Conservation (phyloP, 2,888 invertebrate genomes). For the Nemotelus nigrinus region DNA sequence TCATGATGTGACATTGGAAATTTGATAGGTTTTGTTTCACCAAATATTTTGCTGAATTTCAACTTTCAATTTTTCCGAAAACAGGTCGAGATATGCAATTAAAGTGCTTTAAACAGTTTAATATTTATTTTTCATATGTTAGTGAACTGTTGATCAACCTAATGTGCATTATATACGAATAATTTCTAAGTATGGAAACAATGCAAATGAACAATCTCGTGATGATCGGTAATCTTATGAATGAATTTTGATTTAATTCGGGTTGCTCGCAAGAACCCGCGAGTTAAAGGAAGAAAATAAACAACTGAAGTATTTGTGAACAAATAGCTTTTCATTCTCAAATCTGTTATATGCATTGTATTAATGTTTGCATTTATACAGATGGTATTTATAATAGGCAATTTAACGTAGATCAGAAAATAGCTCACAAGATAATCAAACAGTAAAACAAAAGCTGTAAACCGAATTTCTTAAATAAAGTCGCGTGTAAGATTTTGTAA, state of each 20-base stretch:
- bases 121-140: no score
- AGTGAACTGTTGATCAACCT: no score
- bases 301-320: no score
- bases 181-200: background rate
- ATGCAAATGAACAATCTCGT: background rate
- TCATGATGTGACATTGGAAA: no score
- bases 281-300: no score
- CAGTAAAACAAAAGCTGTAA: background rate
- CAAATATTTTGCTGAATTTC: background rate
- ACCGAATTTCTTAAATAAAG: no score
- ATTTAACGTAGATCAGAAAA: constrained; percentile 7
- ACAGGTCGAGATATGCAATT: background rate
- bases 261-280: no score
- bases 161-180: background rate
- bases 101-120: background rate
- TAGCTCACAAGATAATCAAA: constrained; percentile 1
- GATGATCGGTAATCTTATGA: no score
- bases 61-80: background rate
- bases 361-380: constrained; percentile 32
- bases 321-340: no score
- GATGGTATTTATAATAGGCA: background rate
- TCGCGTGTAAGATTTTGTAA: no score
- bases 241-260: no score
- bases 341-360: background rate
- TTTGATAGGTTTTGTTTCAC: no score